A percentile compares a stretch with the other conserved stretches of the same genome.
Conservation (phyloP, 2,797 vertebrate genomes). For the Momotus momota region DNA sequence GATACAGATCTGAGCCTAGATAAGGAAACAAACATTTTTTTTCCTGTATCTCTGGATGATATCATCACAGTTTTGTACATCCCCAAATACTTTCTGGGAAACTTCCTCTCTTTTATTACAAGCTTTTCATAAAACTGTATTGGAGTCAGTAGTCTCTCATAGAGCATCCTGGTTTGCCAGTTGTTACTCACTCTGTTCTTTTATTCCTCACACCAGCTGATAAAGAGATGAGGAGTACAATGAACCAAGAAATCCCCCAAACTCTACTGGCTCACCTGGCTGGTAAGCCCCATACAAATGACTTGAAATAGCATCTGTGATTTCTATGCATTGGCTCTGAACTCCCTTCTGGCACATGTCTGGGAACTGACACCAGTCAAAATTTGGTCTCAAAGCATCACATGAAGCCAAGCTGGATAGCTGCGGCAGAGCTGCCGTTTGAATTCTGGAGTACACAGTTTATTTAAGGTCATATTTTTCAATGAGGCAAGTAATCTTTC, state of each 20-base stretch:
- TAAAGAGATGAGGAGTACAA: background rate
- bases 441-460: background rate
- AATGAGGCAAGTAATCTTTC: background rate
- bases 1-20: background rate
- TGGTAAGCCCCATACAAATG: background rate
- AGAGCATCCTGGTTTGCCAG: background rate
- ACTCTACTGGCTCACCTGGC: background rate
- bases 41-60: background rate
- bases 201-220: background rate
- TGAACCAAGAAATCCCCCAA: background rate
- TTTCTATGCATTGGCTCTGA: background rate
- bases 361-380: background rate
- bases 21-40: background rate
- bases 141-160: background rate
- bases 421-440: background rate
- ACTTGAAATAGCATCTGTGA: background rate
- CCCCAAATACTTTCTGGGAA: background rate
- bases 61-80: background rate
- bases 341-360: background rate
- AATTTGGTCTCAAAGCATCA: background rate
- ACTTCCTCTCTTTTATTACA: background rate
- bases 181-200: background rate
- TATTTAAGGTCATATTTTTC: background rate
- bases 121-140: background rate
- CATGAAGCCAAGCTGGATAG: background rate